phyloP scores from a whole-genome alignment of 2,113 vertebrate species.

The Dendropsophus ebraccatus region DNA sequence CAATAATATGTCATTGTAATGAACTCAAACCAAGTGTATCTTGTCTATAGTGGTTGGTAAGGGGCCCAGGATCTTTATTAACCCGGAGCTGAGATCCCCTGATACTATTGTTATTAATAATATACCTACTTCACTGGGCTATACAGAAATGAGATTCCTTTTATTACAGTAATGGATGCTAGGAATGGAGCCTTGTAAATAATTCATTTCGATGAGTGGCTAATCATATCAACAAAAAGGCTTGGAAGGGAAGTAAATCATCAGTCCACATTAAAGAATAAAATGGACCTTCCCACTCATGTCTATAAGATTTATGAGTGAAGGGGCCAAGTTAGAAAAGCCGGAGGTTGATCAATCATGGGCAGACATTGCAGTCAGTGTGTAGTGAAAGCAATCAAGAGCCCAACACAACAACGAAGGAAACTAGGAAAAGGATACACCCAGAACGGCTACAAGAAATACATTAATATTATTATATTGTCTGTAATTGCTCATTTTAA shows the following conservation, averaged over 20 bases:
- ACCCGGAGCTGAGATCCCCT: too few relatives aligned
- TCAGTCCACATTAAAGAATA: slow-evolving; percentile 12
- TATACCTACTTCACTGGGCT: not conserved
- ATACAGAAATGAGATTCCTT: not conserved
- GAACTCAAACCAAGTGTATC: not conserved
- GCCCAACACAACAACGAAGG: not conserved
- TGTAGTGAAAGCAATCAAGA: not conserved
- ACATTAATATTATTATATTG: not conserved
- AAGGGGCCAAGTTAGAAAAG: not conserved
- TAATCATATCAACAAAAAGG: slow-evolving; percentile 19
- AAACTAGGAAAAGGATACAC: not conserved
- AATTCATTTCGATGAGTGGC: slow-evolving; percentile 1
- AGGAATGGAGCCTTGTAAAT: not conserved
- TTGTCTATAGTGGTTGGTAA: not conserved
- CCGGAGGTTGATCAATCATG: slow-evolving; percentile 8
- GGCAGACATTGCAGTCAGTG: not conserved
- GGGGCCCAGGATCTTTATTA: not conserved
- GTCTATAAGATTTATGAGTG: slow-evolving; percentile 18
- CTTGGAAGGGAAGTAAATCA: not conserved
- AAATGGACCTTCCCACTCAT: slow-evolving; percentile 1
- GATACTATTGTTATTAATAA: not conserved
- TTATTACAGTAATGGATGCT: not conserved
- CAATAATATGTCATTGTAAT: too few relatives aligned
- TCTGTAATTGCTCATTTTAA: not conserved
- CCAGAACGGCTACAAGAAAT: not conserved